Conservation (phyloP, 2,888 invertebrate genomes). For the Sphaerophoria taeniata region DNA sequence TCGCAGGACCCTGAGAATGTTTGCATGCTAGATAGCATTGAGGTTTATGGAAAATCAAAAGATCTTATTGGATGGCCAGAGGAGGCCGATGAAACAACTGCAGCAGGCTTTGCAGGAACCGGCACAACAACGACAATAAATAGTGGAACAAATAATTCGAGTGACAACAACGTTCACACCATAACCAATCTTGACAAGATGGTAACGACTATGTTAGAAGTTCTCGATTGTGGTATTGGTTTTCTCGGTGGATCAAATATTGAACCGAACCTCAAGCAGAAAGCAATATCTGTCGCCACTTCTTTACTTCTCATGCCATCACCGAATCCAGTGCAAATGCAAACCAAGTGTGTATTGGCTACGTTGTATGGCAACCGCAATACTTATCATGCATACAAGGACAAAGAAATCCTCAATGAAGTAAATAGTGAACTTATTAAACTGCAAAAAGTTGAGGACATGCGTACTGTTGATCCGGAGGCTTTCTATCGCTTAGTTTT, state of each 20-base stretch:
- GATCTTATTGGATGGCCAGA: conserved; percentile 99
- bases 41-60: conserved; percentile 97
- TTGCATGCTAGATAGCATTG: conserved; percentile 96
- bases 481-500: conserved; percentile 94
- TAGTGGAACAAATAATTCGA: conserved; percentile 57
- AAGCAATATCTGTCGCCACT: conserved; percentile 86
- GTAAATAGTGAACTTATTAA: conserved; percentile 88
- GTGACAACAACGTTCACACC: conserved; percentile 76
- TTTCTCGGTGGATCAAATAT: conserved; percentile 83
- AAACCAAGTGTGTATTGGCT: conserved; percentile 92
- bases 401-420: conserved; percentile 92
- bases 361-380: conserved; percentile 89
- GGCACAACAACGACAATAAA: conserved; percentile 80
- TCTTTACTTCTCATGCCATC: conserved; percentile 87
- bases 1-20: conserved; percentile 94
- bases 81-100: conserved; percentile 90
- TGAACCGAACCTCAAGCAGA: conserved; percentile 83
- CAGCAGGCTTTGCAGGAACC: conserved; percentile 78
- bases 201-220: conserved; percentile 87
- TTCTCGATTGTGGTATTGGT: conserved; percentile 89
- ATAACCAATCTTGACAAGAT: conserved; percentile 84
- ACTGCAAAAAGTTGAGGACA: conserved; percentile 83
- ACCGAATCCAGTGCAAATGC: conserved; percentile 88
- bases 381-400: conserved; percentile 94
- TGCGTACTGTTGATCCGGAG: conserved; percentile 92